Base-by-base conservation (phyloP, 2,797 vertebrate species). In the Sciurus carolinensis region DNA sequence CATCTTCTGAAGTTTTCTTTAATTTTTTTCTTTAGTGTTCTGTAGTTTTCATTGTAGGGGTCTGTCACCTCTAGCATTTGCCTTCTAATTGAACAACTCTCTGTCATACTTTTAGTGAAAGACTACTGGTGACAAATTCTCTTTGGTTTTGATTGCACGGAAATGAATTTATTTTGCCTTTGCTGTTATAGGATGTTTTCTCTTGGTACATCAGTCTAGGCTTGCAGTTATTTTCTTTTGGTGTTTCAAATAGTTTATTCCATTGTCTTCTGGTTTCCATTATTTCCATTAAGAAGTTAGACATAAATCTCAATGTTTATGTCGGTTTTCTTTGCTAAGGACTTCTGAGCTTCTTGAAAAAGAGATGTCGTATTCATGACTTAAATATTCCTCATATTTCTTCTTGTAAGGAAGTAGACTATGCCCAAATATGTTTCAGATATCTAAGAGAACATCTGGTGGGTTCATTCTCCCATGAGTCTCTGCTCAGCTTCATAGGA, bases 131-230 rank as follows among this genome's bases (percentile, higher is more conserved):
- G 52, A 76, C 67, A 91, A 67, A 80, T 69, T 86, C 15, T 50
- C 33, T 69, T 69, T 82, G 69, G 15, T 62, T 96, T 73, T 59
- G 26, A 20, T 85, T 88, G 47, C 72, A 39, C 85, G n/a, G 52
- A 91, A 59, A 57, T 93, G 8, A 42, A 86, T 82, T 93, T 89
- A 77, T 77, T 92, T 93, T 88, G 12, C 24, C 1, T 90, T 39
- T 14, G 66, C 5, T 90, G 72, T 85, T 66, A 13, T 81, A 81
- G 10, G 54, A 36, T 83, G 39, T 82, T 92, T 92, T 87, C n/a
- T 85, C 42, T 87, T 71, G 10, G 2, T 44, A 57, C 80, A 20
- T 75, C 75, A 84, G 30, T 67, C 7, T 81, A 57, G 52, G 14
- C 28, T 92, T 82, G 10, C 7, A 15, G 15, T 89, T 81, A 73